These are phyloP conservation scores for Xylocopa sonorina DNA, from an alignment of 1,140 invertebrate species.

Conservation along the genomic window DNA sequence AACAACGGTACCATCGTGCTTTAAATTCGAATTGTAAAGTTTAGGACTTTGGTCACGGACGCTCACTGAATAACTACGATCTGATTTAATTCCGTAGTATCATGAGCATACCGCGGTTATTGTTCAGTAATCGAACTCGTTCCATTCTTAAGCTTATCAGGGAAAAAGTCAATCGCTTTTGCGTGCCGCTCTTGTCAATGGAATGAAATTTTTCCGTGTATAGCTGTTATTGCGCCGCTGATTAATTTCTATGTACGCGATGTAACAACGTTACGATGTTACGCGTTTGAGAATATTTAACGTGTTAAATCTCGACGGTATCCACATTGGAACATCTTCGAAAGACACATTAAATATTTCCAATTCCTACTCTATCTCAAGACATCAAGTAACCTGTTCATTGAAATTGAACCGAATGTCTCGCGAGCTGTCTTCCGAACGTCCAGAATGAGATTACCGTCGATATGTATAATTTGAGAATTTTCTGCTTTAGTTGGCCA, in stretches of 20 bases:
- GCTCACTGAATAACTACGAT: constrained; percentile 45
- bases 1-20: constrained; percentile 35
- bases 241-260: background rate
- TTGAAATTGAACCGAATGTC: constrained; percentile 17
- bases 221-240: too few relatives aligned
- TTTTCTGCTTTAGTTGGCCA: background rate
- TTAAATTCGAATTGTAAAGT: constrained; percentile 60
- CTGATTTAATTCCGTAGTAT: constrained; percentile 31
- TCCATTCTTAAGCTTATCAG: background rate
- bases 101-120: background rate
- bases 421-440: background rate
- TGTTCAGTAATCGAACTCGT: constrained; percentile 25
- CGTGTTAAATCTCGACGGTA: too few relatives aligned
- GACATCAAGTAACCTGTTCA: constrained; percentile 28
- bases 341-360: too few relatives aligned
- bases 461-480: background rate
- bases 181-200: too few relatives aligned
- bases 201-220: background rate
- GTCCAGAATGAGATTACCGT: background rate
- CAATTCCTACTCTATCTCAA: too few relatives aligned
- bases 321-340: too few relatives aligned
- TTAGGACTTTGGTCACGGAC: constrained; percentile 23
- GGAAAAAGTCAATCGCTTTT: too few relatives aligned
- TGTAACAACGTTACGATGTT: too few relatives aligned
- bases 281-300: too few relatives aligned